Base-by-base conservation (phyloP, 2,888 invertebrate genomes). In the Andrena bicolor region DNA sequence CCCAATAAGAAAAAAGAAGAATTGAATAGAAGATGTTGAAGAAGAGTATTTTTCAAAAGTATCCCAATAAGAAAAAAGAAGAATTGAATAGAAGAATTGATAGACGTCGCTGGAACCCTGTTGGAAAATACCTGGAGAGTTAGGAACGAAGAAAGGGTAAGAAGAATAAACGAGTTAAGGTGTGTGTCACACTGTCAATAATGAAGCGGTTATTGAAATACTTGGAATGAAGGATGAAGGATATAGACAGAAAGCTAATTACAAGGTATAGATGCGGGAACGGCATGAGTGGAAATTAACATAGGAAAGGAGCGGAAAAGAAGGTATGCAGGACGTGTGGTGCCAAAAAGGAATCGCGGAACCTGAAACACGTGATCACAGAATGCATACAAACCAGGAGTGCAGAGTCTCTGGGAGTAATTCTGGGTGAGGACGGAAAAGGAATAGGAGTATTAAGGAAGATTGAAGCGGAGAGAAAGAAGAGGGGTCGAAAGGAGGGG, bases 81-180 rank as follows among this genome's bases (percentile, higher is more conserved):
- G 30, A 30, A 30, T 30, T 30, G 30, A 30, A 30, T 5, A 30
- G n/a, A n/a, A n/a, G n/a, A n/a, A n/a, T n/a, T n/a, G n/a, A n/a
- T n/a, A n/a, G 30, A 30, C 0, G 30, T 30, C 30, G 30, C 5
- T 5, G 30, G 5, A 30, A 30, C 30, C 30, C 30, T 30, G 30
- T 30, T 30, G 30, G 30, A 30, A 30, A 30, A 30, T 30, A 30
- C 5, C 30, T 30, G 30, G 30, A 30, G 30, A 30, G 30, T 30
- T 30, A 30, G 30, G 30, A 30, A 5, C 30, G 30, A 30, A 6
- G 30, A 61, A 10, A 56, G 58, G 48, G 35, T 8, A 7, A 26
- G 28, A 7, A 58, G 28, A 30, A 58, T 56, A 28, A 7, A 58
- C 7, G 32, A 66, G n/a, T 35, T 53, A 48, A 82, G 4, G 2